Evolutionary conservation across 2,113 vertebrate species (phyloP), one percentile per base, ranked within the genome.

Genomic region (Oncorhynchus tshawytscha): DNA sequence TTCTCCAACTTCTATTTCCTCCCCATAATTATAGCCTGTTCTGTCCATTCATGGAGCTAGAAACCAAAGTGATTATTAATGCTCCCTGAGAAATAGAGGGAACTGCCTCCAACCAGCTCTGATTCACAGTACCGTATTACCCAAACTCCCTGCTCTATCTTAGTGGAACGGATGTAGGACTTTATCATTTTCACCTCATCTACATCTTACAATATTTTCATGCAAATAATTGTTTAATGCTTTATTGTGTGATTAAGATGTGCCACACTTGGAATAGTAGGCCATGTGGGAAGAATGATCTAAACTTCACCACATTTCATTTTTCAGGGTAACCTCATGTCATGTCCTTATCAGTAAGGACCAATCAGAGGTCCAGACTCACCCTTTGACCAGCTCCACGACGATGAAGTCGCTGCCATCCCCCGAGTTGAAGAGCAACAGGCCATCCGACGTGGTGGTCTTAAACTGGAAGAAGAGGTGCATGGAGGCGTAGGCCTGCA

Each of bases 401-500:
- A 96, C 96, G 2, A 98, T 97, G 81, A 98, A 99, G 88, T 98
- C 96, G 0, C 95, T 96, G 78, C 97, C 97, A 2, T 97, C 95
- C 72, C 97, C 97, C 0, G 96, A 94, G 92, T 97, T 98, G 93
- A 96, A 99, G 76, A 99, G 95, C 85, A 99, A 92, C 79, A 99
- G 94, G 25, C 97, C 97, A 0, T 99, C 96, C 0, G 95, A 91
- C 2, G 95, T 94, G 0, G 95, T 96, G 90, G 96, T 97, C 90
- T 97, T 97, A 83, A 99, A 99, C 93, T 98, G 97, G 90, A 98
- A 97, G 92, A 99, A 98, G 67, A 99, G 95, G 92, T 98, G 96
- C 96, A 98, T 97, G 79, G 97, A 96, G 65, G 96, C 92, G 1
- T 96, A 97, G 1, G 97, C 96, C 75, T 97, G 97, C 1, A 98